phyloP scores from a whole-genome alignment of 2,113 vertebrate species.

The Mixornis gularis region DNA sequence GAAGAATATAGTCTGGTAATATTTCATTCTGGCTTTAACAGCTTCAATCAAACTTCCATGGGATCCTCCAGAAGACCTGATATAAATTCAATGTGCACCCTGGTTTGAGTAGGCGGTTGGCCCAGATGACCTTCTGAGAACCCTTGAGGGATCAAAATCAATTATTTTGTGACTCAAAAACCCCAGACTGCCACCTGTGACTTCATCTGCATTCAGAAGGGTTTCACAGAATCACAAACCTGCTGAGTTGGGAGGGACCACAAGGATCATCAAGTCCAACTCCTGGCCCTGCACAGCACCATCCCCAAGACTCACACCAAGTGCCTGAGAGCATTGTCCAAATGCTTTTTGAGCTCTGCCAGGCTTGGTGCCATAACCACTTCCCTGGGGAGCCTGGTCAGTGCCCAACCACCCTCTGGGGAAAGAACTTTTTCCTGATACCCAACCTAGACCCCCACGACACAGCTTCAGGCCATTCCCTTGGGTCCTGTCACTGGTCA shows the following conservation, averaged over 20 bases:
- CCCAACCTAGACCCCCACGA: not conserved
- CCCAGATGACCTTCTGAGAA: not conserved
- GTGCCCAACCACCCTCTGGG: not conserved
- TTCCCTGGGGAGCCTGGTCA: not conserved
- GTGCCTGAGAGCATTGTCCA: fast-evolving
- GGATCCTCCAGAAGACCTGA: not conserved
- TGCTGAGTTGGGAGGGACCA: no score
- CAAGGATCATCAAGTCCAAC: fast-evolving
- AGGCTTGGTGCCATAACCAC: not conserved
- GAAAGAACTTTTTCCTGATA: not conserved
- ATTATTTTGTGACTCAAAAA: not conserved
- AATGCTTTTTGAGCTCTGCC: not conserved
- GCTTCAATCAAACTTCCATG: not conserved
- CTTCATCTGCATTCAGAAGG: not conserved
- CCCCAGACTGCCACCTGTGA: not conserved
- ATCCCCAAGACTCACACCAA: not conserved
- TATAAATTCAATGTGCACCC: not conserved
- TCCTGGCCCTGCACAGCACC: not conserved
- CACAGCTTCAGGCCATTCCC: not conserved
- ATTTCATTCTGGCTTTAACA: not conserved
- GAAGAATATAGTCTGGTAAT: not conserved
- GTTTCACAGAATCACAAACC: not conserved
- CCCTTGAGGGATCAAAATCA: not conserved
- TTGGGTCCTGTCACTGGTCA: fast-evolving
- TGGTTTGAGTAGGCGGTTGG: not conserved